phyloP scores from a whole-genome alignment of 2,888 invertebrate species.

The Myopa testacea region DNA sequence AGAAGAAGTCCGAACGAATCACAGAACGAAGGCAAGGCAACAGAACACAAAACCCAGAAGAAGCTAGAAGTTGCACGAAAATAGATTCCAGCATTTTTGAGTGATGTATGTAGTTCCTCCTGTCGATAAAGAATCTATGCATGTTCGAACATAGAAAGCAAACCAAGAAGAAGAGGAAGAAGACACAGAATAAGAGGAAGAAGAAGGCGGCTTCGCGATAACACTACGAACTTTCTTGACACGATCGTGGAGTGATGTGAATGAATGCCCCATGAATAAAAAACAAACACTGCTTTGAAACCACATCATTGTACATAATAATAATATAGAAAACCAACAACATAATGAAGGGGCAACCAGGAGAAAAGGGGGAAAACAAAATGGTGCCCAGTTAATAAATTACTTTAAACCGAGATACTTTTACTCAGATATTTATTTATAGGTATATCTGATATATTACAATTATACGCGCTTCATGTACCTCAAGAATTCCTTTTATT shows the following conservation, averaged over 20 bases:
- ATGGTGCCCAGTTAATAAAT: slow-evolving; percentile 35
- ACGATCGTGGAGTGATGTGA: not conserved
- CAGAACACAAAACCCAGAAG: not conserved
- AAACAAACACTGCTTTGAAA: not conserved
- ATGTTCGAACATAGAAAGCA: slow-evolving; percentile 1
- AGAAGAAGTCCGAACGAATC: not conserved
- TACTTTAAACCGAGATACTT: not conserved
- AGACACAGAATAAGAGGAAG: not conserved
- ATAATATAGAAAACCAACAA: not conserved
- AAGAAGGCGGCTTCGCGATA: slow-evolving; percentile 20
- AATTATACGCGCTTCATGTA: not conserved
- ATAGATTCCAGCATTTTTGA: not conserved
- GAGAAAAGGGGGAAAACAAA: slow-evolving; percentile 39
- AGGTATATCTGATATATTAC: too few species aligned
- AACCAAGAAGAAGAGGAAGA: not conserved
- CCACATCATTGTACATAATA: not conserved
- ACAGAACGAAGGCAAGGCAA: not conserved
- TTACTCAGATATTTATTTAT: not conserved
- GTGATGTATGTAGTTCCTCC: not conserved
- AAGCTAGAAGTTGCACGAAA: not conserved
- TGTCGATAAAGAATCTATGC: not conserved
- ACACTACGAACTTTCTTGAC: slow-evolving; percentile 28
- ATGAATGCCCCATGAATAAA: not conserved
- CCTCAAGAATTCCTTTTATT: slow-evolving; percentile 2
- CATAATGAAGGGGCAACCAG: not conserved